Base-by-base conservation (phyloP, 2,888 invertebrate species). In the Xestia xanthographa region DNA sequence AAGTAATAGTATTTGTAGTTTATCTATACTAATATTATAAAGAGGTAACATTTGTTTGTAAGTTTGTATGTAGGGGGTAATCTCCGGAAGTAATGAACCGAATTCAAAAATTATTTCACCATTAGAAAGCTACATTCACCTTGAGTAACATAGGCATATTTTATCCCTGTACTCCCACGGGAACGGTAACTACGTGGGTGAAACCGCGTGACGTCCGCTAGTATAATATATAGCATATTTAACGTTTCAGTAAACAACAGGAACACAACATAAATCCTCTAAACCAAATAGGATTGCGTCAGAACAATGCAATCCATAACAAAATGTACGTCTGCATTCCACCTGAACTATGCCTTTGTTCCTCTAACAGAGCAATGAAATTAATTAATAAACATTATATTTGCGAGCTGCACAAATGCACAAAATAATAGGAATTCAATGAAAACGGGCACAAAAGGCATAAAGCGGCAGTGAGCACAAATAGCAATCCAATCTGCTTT, bases 401-500 rank as follows among this genome's bases (percentile, higher is more conserved):
- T 72, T 65, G 50, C 26, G 70, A 74, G 68, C 75, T 77, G 74
- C 76, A 84, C 86, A 90, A 89, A 91, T 90, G 88, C 87, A 81
- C 86, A 90, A 88, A 87, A 84, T 86, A 88, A 88, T 88, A 85
- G 82, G 83, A 83, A 88, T 88, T 86, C 82, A 91, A 89, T 91
- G 89, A 86, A 83, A 86, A 84, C 66, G 77, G 66, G 75, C 85
- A 86, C 86, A 89, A 86, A 86, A 86, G 71, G 85, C 85, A 89
- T 85, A 87, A 84, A 86, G 85, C 79, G 82, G 69, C 66, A 62
- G 84, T 77, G 86, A 89, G 87, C 85, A 89, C 87, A 88, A 88
- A 89, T 83, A 85, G 80, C 82, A 86, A 89, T 90, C 86, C 91
- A 92, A 92, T 91, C 88, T 90, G 83, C 84, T 90, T 90, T 86